phyloP scores from a whole-genome alignment of 2,797 vertebrate genomes.

The Cuculus canorus region DNA sequence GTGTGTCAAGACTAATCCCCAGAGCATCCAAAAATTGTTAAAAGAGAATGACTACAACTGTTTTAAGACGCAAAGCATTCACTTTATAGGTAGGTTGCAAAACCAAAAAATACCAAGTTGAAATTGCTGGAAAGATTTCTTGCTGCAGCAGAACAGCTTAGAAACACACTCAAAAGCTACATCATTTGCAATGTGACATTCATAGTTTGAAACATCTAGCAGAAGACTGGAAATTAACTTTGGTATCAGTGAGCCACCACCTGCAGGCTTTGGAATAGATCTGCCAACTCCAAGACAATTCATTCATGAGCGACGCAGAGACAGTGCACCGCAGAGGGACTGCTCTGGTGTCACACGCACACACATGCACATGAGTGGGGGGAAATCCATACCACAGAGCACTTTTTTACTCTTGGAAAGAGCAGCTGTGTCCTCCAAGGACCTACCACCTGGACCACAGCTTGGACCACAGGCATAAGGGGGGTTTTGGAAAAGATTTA shows the following conservation, averaged over 20 bases:
- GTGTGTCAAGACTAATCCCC: neutral
- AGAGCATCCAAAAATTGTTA: neutral
- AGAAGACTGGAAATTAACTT: slow-evolving; percentile 1
- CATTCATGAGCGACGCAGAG: neutral
- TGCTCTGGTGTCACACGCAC: neutral
- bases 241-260: neutral
- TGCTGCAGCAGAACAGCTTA: neutral
- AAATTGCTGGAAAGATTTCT: neutral
- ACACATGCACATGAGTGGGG: rapidly evolving
- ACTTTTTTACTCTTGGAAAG: neutral
- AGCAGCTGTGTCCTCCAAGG: neutral
- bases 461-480: neutral
- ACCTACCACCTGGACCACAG: neutral
- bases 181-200: neutral
- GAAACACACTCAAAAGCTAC: neutral
- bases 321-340: no score
- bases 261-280: slow-evolving; percentile 1
- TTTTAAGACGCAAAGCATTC: neutral
- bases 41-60: neutral
- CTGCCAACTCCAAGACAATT: neutral
- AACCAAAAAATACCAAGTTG: neutral
- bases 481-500: neutral
- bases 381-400: neutral
- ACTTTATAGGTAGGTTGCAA: neutral
- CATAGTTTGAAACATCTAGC: neutral